Conservation (phyloP, 2,113 vertebrate genomes). For the Burhinus bistriatus region DNA sequence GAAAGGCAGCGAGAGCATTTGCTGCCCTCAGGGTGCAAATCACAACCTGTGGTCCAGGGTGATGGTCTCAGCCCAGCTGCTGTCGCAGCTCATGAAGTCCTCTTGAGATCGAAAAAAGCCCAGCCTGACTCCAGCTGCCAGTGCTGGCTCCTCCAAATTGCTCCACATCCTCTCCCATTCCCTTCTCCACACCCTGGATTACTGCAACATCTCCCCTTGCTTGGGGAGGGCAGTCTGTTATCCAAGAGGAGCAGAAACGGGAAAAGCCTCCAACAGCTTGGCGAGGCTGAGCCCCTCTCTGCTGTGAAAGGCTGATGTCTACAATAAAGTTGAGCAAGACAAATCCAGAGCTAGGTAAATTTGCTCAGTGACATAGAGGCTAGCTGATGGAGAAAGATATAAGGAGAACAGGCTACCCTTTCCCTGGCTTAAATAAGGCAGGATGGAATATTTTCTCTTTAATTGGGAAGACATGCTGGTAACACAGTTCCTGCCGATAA, state of each 20-base stretch:
- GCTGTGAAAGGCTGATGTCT: not conserved
- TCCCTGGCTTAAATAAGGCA: not conserved
- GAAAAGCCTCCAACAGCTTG: not conserved
- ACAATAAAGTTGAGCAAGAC: not conserved
- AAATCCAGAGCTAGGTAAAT: not conserved
- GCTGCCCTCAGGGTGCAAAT: not conserved
- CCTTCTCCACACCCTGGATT: not conserved
- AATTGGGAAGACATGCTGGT: not conserved
- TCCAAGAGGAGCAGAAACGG: not conserved
- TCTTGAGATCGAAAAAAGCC: not conserved
- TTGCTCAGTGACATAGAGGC: not conserved
- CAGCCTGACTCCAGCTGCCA: not conserved
- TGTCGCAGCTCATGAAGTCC: not conserved
- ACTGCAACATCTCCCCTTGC: not conserved
- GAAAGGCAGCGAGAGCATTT: not conserved
- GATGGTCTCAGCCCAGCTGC: not conserved
- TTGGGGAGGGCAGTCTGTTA: too few species aligned
- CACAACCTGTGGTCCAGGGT: not conserved
- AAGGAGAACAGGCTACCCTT: not conserved
- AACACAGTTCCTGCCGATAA: not conserved
- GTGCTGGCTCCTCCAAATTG: accelerated
- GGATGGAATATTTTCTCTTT: not conserved
- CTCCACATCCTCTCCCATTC: not conserved
- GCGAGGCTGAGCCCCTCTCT: not conserved
- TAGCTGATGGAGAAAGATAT: not conserved